These are phyloP conservation scores for Oryzias dopingdopingensis DNA, from an alignment of 2,797 vertebrate species.

Conservation along the genomic window DNA sequence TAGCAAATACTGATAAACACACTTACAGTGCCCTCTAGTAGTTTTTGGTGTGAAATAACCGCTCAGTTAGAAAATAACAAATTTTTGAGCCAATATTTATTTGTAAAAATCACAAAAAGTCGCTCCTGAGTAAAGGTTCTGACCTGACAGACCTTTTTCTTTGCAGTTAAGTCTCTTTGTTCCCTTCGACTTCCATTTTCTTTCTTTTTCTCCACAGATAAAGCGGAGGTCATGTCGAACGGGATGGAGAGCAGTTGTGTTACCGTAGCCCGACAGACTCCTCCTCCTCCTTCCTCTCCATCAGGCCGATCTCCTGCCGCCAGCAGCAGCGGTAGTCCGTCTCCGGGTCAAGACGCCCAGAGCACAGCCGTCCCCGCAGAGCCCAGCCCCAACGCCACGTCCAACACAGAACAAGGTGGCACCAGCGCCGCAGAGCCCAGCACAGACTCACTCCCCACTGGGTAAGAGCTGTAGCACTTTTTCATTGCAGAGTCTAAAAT, in stretches of 20 bases:
- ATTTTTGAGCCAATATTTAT: no score
- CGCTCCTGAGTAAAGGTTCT: no score
- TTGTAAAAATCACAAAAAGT: no score
- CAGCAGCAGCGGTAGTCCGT: slow-evolving; percentile 41
- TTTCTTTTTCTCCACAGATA: slow-evolving; percentile 66
- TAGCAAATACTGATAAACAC: no score
- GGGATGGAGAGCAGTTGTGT: slow-evolving; percentile 70
- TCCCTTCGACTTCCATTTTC: background rate
- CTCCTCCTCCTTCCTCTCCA: slow-evolving; percentile 62
- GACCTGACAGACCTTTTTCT: background rate
- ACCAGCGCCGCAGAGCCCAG: slow-evolving; percentile 56
- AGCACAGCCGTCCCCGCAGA: slow-evolving; percentile 52
- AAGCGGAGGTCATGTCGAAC: slow-evolving; percentile 72
- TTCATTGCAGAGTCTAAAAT: no score
- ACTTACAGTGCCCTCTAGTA: no score
- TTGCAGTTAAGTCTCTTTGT: background rate
- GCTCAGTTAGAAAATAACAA: no score
- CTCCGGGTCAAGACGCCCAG: slow-evolving; percentile 64
- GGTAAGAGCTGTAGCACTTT: slow-evolving; percentile 72
- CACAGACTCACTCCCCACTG: slow-evolving; percentile 84
- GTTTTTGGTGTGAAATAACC: no score
- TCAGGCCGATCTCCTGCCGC: slow-evolving; percentile 47
- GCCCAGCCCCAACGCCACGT: slow-evolving; percentile 32
- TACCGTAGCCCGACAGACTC: slow-evolving; percentile 38
- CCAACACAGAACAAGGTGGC: slow-evolving; percentile 58